These are phyloP conservation scores for Caenorhabditis remanei DNA, from an alignment of 1,140 invertebrate species.

Conservation along the genomic window DNA sequence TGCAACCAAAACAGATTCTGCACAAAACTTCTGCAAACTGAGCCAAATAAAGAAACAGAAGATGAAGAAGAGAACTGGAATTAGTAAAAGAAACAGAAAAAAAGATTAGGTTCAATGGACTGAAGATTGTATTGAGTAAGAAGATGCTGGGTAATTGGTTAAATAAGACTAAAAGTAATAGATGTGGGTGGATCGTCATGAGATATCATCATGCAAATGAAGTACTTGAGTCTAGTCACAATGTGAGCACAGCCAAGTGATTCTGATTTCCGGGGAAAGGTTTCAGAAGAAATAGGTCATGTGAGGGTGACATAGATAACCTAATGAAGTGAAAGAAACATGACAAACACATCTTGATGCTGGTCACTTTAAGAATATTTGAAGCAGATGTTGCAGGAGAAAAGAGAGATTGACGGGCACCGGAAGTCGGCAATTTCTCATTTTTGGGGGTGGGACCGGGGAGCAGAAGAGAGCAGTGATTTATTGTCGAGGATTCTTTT, in stretches of 20 bases:
- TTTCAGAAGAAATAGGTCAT: conserved; percentile 1
- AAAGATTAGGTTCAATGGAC: conserved; percentile 11
- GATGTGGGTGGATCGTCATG: conserved; percentile 37
- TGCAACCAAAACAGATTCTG: background rate
- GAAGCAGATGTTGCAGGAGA: conserved; percentile 26
- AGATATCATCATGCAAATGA: background rate
- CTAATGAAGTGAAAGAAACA: conserved; percentile 19
- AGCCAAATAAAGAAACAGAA: background rate
- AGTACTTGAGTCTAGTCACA: conserved; percentile 25
- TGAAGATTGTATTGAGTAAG: conserved; percentile 10
- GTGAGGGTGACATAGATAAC: conserved; percentile 28
- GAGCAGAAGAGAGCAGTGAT: background rate
- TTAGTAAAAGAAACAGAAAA: background rate
- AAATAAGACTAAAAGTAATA: conserved; percentile 25
- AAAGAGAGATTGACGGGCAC: conserved; percentile 1
- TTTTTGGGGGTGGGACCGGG: background rate
- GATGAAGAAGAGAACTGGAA: background rate
- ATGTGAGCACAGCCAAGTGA: background rate
- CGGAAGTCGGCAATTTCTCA: conserved; percentile 25
- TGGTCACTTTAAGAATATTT: background rate
- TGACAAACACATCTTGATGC: background rate
- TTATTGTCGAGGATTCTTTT: background rate
- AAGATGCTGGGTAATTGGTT: conserved; percentile 8
- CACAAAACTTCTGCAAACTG: background rate
- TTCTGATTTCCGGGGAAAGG: background rate